Base-by-base conservation (phyloP, 2,797 vertebrate species). In the Callimico goeldii region DNA sequence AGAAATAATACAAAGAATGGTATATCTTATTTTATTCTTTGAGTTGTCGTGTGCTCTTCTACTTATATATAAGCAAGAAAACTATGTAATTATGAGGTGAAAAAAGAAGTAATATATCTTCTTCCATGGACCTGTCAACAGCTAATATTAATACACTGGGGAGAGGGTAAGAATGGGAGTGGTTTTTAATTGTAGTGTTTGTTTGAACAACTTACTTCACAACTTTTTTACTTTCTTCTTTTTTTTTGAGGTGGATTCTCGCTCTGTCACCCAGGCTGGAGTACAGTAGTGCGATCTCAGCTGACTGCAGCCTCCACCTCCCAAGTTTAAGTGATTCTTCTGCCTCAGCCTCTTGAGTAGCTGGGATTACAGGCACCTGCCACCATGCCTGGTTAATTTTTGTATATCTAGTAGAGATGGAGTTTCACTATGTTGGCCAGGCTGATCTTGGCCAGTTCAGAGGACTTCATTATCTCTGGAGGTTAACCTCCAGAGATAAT, bases 141-240 rank as follows among this genome's bases (percentile, higher is more conserved):
- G 79, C 58, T 91, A 70, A 11, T 80, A 76, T 80, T 28, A 72
- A n/a, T 82, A 75, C 79, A 57, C 15, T n/a, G 4, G 4, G 4
- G 7, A 0, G 58, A 22, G 0, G 2, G 0, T 50, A 12, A 14
- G 1, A 5, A 0, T 10, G 19, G 4, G 14, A 4, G 3, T 83
- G 52, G 52, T 50, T 4, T 36, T 75, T 75, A 73, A 2, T 87
- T 85, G 90, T 75, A 79, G 20, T 43, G 19, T 77, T 90, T 55
- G 10, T 57, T 92, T 82, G 12, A 94, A 90, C 17, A 17, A 22
- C 8, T 55, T 91, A 20, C 4, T 50, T 83, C 8, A 67, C 2
- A 81, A 41, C 33, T 67, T 67, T 4, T 8, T 67, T 67, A 8
- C 17, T 15, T n/a, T 67, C 30, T 8, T n/a, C 3, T 50, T 28